A percentile compares a stretch with the other conserved stretches of the same genome.
Evolutionary conservation across 2,113 vertebrate genomes (phyloP).

Genomic region (Channa argus): DNA sequence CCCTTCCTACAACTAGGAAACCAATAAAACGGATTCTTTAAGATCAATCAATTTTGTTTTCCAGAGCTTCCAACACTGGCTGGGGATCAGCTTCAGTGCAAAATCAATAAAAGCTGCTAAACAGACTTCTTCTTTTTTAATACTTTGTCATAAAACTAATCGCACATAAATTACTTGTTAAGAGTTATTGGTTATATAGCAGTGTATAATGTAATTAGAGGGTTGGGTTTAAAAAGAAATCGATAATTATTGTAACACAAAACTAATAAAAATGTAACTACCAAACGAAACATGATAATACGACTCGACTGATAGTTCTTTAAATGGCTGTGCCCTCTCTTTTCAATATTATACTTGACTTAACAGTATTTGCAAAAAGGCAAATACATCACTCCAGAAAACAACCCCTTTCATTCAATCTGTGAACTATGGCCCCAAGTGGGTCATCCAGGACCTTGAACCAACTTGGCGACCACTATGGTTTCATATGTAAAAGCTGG

Average conservation of each 20-base stretch:
- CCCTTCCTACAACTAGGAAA: constrained; percentile 17
- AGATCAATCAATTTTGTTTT: constrained; percentile 56
- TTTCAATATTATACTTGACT: constrained; percentile 20
- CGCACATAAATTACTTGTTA: too few relatives aligned
- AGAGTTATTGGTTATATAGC: too few relatives aligned
- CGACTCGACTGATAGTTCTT: too few relatives aligned
- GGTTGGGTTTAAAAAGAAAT: background rate
- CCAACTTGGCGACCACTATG: constrained; percentile 8
- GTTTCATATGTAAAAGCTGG: constrained; percentile 39
- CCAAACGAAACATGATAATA: too few relatives aligned
- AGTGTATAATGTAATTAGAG: too few relatives aligned
- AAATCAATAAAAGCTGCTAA: constrained; percentile 50
- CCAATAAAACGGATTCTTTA: constrained; percentile 39
- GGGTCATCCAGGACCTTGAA: constrained; percentile 22
- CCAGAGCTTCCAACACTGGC: constrained; percentile 22
- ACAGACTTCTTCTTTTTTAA: background rate
- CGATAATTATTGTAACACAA: background rate
- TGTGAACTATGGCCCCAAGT: background rate
- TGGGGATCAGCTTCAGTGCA: constrained; percentile 36
- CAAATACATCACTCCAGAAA: constrained; percentile 34
- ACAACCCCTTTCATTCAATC: constrained; percentile 1
- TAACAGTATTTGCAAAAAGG: constrained; percentile 26
- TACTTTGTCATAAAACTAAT: background rate
- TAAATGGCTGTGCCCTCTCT: constrained; percentile 1
- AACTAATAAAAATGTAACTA: too few relatives aligned